Evolutionary conservation across 2,888 invertebrate genomes (phyloP).

Genomic region (Agriotes lineatus): DNA sequence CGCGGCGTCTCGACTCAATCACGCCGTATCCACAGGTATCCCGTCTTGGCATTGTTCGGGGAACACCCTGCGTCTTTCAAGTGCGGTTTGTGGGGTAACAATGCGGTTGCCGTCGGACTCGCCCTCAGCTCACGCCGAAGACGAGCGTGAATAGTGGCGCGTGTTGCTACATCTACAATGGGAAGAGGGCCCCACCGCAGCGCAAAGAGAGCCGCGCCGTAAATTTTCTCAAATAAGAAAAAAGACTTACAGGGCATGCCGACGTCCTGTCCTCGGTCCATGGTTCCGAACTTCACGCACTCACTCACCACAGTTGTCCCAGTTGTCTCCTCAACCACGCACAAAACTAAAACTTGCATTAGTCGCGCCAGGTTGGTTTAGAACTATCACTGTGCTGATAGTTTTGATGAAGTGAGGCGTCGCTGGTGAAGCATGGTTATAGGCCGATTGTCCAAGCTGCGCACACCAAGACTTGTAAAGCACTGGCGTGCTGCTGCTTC

Average conservation of each 20-base stretch:
- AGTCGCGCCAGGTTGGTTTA: neutral
- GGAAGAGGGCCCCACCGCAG: neutral
- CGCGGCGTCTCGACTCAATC: conserved; percentile 42
- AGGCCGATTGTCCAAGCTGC: conserved; percentile 14
- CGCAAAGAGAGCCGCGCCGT: too few species aligned
- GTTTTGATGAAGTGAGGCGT: neutral
- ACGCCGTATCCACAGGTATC: conserved; percentile 35
- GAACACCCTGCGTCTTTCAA: conserved; percentile 39
- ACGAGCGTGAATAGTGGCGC: neutral
- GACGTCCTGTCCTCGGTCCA: neutral
- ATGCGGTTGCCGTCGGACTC: conserved; percentile 52
- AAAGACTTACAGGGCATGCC: conserved; percentile 1
- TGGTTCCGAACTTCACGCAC: conserved; percentile 20
- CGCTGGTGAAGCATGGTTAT: neutral
- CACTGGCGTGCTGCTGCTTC: conserved; percentile 31
- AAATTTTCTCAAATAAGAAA: neutral
- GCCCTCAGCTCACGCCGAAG: neutral
- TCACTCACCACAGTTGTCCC: conserved; percentile 8
- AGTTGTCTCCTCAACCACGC: neutral
- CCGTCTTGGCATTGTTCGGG: conserved; percentile 33
- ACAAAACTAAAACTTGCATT: neutral
- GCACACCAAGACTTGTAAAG: conserved; percentile 27
- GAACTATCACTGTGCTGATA: neutral
- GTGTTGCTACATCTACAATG: too few species aligned
- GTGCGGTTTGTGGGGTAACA: conserved; percentile 42